phyloP scores from a whole-genome alignment of 2,888 invertebrate species.

The Axea sp. region DNA sequence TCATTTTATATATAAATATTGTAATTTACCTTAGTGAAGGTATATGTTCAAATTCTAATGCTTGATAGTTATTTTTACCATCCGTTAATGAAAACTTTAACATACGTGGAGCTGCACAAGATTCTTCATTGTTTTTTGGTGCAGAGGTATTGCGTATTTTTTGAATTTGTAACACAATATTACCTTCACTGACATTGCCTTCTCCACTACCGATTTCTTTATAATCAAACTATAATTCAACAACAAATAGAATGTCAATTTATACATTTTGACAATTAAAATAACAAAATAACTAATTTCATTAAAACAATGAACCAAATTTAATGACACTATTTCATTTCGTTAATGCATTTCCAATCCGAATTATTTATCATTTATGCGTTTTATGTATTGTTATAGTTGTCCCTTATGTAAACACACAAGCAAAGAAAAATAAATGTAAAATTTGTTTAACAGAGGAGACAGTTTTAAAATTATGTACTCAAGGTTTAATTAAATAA shows the following conservation, averaged over 20 bases:
- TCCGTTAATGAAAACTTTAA: constrained; percentile 91
- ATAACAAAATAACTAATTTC: too few species aligned
- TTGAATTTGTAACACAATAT: constrained; percentile 90
- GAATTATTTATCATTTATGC: too few species aligned
- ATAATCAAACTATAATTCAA: constrained; percentile 84
- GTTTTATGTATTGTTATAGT: too few species aligned
- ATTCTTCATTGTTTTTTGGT: constrained; percentile 94
- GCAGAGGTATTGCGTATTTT: constrained; percentile 93
- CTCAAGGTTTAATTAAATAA: too few species aligned
- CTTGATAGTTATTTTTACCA: constrained; percentile 89
- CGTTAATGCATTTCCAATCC: too few species aligned
- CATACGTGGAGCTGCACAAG: constrained; percentile 89
- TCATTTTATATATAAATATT: not conserved
- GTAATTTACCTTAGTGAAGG: constrained; percentile 81
- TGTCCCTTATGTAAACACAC: too few species aligned
- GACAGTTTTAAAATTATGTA: too few species aligned
- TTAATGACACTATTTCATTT: too few species aligned
- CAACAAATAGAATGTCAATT: constrained; percentile 57
- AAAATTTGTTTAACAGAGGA: too few species aligned
- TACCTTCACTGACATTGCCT: constrained; percentile 71
- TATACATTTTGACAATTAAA: too few species aligned
- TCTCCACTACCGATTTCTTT: constrained; percentile 87
- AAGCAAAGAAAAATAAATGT: too few species aligned
- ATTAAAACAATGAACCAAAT: too few species aligned
- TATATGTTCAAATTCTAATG: constrained; percentile 88